Evolutionary conservation across 2,888 invertebrate species (phyloP).

Genomic region (Harpalus rubripes): DNA sequence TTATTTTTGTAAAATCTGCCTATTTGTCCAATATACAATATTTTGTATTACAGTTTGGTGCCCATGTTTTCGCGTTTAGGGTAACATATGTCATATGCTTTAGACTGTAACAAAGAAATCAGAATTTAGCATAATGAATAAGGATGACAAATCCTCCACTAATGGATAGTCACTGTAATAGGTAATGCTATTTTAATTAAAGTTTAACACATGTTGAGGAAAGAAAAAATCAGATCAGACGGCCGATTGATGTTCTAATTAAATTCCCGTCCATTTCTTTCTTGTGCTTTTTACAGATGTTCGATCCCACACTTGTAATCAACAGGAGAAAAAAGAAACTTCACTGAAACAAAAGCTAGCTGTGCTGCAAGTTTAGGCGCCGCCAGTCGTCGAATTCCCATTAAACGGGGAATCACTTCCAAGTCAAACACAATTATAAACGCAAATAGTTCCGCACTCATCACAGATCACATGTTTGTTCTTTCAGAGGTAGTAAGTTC

Average conservation of each 20-base stretch:
- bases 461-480: slow-evolving; percentile 40
- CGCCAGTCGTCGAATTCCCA: slow-evolving; percentile 18
- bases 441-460: slow-evolving; percentile 25
- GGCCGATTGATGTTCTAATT: slow-evolving; percentile 45
- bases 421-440: slow-evolving; percentile 49
- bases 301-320: slow-evolving; percentile 45
- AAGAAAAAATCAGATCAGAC: slow-evolving; percentile 35
- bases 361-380: neutral
- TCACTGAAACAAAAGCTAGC: slow-evolving; percentile 33
- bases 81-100: neutral
- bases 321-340: slow-evolving; percentile 26
- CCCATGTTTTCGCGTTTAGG: neutral
- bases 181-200: slow-evolving; percentile 50
- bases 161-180: slow-evolving; percentile 36
- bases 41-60: neutral
- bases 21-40: neutral
- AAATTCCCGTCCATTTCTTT: slow-evolving; percentile 49
- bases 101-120: neutral
- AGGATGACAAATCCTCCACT: slow-evolving; percentile 29
- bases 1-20: too few species aligned
- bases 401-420: slow-evolving; percentile 30
- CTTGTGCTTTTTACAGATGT: slow-evolving; percentile 31
- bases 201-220: slow-evolving; percentile 44
- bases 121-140: neutral
- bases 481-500: neutral